phyloP scores from a whole-genome alignment of 2,888 invertebrate species.

The Octodonta nipae region DNA sequence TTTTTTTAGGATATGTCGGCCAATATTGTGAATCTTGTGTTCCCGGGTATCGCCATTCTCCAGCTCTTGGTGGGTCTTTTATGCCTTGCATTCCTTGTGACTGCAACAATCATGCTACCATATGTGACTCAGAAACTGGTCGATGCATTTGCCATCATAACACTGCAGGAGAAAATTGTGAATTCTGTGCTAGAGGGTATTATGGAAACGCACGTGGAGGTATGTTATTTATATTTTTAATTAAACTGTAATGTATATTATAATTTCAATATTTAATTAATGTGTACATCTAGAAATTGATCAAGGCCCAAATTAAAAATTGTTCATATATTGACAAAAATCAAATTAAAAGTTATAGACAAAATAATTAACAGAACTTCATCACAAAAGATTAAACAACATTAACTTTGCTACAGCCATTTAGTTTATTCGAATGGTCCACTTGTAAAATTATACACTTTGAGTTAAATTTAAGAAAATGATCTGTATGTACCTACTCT shows the following conservation, averaged over 20 bases:
- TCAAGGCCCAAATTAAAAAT: too few relatives aligned
- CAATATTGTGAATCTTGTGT: conserved; percentile 97
- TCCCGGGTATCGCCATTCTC: conserved; percentile 84
- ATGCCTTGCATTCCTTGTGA: conserved; percentile 91
- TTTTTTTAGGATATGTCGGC: conserved; percentile 60
- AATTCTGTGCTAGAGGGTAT: conserved; percentile 83
- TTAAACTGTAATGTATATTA: not conserved
- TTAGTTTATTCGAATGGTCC: too few relatives aligned
- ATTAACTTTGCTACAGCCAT: too few relatives aligned
- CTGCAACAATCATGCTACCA: conserved; percentile 90
- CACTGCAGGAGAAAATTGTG: conserved; percentile 89
- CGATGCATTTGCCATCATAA: conserved; percentile 85
- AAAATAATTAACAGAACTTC: too few relatives aligned
- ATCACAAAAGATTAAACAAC: too few relatives aligned
- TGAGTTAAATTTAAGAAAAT: too few relatives aligned
- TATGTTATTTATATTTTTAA: conserved; percentile 5
- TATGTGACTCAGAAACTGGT: conserved; percentile 90
- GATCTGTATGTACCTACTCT: too few relatives aligned
- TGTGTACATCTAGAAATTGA: too few relatives aligned
- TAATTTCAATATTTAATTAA: conserved; percentile 1
- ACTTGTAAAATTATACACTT: too few relatives aligned
- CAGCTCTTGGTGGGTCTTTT: conserved; percentile 62
- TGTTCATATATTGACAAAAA: too few relatives aligned
- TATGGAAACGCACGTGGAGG: conserved; percentile 79
- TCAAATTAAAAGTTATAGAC: too few relatives aligned